Evolutionary conservation across 2,797 vertebrate species (phyloP).

Genomic region (Lacerta viridis): DNA sequence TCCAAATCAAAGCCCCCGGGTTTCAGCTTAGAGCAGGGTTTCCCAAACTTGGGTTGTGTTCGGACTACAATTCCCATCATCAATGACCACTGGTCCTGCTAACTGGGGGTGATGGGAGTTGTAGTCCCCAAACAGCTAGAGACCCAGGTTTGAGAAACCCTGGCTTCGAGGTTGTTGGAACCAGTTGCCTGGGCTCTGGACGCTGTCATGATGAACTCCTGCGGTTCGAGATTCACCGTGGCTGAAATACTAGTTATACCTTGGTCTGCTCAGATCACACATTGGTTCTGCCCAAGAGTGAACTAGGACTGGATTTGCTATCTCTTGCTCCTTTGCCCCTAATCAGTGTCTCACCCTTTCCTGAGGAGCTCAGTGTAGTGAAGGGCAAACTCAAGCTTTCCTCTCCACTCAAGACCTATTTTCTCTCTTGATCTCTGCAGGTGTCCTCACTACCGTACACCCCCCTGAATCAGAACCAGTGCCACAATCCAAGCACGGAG

Average conservation of each 20-base stretch:
- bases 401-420: not conserved
- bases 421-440: conserved; percentile 59
- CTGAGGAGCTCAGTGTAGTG: not conserved
- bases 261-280: not conserved
- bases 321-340: not conserved
- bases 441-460: conserved; percentile 37
- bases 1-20: not conserved
- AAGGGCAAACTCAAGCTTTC: not conserved
- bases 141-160: not conserved
- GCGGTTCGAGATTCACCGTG: no score
- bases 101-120: no score
- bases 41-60: no score
- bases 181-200: no score
- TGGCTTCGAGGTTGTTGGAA: not conserved
- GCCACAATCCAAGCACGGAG: conserved; percentile 54
- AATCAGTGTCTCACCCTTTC: not conserved
- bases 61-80: no score
- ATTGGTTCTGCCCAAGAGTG: not conserved
- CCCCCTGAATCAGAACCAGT: not conserved
- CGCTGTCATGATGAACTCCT: no score
- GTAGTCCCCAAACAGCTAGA: not conserved
- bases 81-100: no score
- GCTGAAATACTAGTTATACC: not conserved
- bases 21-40: not conserved
- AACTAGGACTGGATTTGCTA: not conserved